A percentile compares a stretch with the other conserved stretches of the same genome.
These are phyloP conservation scores for Catostomus latipinnis DNA, from an alignment of 2,797 vertebrate genomes.

Conservation along the genomic window DNA sequence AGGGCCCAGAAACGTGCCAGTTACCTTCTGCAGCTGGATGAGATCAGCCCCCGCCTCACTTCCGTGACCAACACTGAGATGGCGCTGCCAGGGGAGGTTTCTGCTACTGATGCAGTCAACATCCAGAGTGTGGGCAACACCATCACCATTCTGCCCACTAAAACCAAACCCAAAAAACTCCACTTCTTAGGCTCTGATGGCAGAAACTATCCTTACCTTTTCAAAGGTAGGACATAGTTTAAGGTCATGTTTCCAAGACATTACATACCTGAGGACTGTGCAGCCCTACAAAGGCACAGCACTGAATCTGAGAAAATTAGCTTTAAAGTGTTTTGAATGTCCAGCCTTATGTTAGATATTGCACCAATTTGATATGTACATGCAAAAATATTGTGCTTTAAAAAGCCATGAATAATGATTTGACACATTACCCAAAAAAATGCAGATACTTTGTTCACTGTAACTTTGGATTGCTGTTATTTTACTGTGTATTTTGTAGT, in stretches of 20 bases:
- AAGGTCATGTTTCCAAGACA: not conserved
- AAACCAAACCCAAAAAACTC: constrained; percentile 98
- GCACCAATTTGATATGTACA: too few relatives aligned
- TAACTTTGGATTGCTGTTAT: too few relatives aligned
- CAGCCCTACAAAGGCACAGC: too few relatives aligned
- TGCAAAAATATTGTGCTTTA: too few relatives aligned
- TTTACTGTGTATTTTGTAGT: too few relatives aligned
- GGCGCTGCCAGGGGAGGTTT: constrained; percentile 94
- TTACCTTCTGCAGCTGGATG: constrained; percentile 90
- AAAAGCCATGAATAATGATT: too few relatives aligned
- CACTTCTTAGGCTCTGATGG: constrained; percentile 96
- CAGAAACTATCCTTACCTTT: constrained; percentile 94
- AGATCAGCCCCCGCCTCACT: constrained; percentile 94
- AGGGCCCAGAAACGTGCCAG: constrained; percentile 95
- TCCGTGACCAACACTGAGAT: constrained; percentile 94
- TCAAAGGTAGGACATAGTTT: constrained; percentile 85
- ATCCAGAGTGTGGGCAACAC: constrained; percentile 95
- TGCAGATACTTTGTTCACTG: too few relatives aligned
- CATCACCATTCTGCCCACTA: constrained; percentile 96
- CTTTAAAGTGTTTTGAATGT: too few relatives aligned
- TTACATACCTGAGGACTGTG: too few relatives aligned
- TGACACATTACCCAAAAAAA: too few relatives aligned
- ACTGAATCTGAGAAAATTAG: too few relatives aligned
- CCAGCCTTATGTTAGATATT: too few relatives aligned
- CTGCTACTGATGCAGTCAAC: constrained; percentile 91